These are phyloP conservation scores for Pristis pectinata DNA, from an alignment of 2,797 vertebrate genomes.

Conservation along the genomic window DNA sequence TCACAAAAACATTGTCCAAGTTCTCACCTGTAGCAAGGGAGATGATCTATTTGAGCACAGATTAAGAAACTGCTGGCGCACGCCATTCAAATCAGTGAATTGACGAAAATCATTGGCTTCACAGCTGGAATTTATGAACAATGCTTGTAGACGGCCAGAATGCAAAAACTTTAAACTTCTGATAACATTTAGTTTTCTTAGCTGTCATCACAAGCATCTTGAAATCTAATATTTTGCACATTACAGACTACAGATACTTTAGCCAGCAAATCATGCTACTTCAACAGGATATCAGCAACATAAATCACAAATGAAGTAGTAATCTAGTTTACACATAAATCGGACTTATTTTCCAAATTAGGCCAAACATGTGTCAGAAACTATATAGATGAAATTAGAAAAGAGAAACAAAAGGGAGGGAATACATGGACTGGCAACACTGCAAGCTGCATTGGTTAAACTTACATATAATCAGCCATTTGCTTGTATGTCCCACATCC, in stretches of 20 bases:
- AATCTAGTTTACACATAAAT: not conserved
- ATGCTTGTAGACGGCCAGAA: not conserved
- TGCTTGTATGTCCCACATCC: slow-evolving; percentile 25
- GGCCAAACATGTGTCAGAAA: not conserved
- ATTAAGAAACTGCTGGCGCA: not conserved
- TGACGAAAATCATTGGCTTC: not conserved
- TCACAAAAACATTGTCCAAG: not conserved
- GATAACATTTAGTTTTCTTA: not conserved
- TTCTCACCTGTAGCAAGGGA: not conserved
- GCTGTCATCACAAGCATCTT: not conserved
- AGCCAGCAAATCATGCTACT: slow-evolving; percentile 34
- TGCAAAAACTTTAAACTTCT: not conserved
- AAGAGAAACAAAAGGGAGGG: not conserved
- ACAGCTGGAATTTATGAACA: not conserved
- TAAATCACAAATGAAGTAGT: not conserved
- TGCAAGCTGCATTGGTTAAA: slow-evolving; percentile 29
- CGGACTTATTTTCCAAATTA: slow-evolving; percentile 5
- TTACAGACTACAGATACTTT: not conserved
- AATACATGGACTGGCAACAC: slow-evolving; percentile 21
- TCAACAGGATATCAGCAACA: slow-evolving; percentile 31
- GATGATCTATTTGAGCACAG: not conserved
- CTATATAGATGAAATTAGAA: slow-evolving; percentile 11
- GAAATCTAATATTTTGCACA: not conserved
- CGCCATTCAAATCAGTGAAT: not conserved
- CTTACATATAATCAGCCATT: slow-evolving; percentile 24